Conservation (phyloP, 2,797 vertebrate genomes). For the Chrysocyon brachyurus region DNA sequence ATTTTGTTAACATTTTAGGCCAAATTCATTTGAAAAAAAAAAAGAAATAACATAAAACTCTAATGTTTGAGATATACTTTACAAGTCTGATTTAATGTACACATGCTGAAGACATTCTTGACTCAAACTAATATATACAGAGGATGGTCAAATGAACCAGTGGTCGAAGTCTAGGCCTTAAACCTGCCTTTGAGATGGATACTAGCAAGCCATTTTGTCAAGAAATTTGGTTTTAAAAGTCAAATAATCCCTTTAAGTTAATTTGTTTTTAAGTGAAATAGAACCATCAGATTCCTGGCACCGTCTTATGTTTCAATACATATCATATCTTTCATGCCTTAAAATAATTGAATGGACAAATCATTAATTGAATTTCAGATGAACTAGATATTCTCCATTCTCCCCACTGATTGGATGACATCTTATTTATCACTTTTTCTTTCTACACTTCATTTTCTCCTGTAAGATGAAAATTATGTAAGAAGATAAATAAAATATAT, state of each 20-base stretch:
- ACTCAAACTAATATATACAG: conserved; percentile 37
- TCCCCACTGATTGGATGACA: not conserved
- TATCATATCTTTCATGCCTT: not conserved
- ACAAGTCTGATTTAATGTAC: conserved; percentile 85
- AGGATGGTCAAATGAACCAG: conserved; percentile 7
- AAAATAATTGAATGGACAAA: not conserved
- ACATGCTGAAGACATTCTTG: conserved; percentile 70
- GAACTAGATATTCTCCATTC: not conserved
- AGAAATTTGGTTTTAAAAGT: conserved; percentile 55
- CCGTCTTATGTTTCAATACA: conserved; percentile 36
- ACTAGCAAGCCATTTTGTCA: not conserved
- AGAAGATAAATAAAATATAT: conserved; percentile 47
- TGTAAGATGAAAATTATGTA: not conserved
- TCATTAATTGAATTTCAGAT: not conserved
- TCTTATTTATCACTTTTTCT: not conserved
- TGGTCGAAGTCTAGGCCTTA: not conserved
- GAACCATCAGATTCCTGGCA: conserved; percentile 10
- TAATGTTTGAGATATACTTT: conserved; percentile 83
- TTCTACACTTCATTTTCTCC: conserved; percentile 32
- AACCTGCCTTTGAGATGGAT: not conserved
- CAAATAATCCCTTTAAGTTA: conserved; percentile 47
- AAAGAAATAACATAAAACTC: conserved; percentile 87
- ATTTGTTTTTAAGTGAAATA: conserved; percentile 65
- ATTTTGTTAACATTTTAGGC: conserved; percentile 91
- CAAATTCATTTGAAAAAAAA: conserved; percentile 87